Conservation (phyloP, 2,113 vertebrate species). For the Mola mola region DNA sequence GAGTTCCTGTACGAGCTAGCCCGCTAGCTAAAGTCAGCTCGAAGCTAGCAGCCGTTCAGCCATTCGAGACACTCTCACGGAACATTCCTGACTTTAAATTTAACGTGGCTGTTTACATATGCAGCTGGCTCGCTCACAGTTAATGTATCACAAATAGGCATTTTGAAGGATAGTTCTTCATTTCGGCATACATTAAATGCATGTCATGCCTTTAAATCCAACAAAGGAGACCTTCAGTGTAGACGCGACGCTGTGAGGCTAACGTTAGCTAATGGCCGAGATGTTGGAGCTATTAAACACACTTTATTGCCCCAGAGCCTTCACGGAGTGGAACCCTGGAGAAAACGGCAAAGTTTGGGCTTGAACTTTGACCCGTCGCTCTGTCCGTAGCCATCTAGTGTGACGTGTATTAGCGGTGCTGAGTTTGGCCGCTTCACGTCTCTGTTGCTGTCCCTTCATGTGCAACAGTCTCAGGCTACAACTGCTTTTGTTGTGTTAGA, state of each 20-base stretch:
- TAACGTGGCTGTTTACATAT: not conserved
- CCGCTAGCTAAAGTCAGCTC: constrained; percentile 26
- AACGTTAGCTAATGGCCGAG: too few relatives aligned
- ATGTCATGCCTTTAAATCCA: rapidly evolving
- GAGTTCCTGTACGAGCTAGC: not conserved
- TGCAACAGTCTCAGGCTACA: too few relatives aligned
- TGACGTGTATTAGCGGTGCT: constrained; percentile 44
- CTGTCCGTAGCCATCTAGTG: not conserved
- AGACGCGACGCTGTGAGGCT: too few relatives aligned
- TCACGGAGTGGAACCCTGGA: too few relatives aligned
- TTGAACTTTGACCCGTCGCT: not conserved
- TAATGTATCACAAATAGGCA: too few relatives aligned
- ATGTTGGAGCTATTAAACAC: too few relatives aligned
- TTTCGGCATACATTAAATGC: not conserved
- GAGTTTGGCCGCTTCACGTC: too few relatives aligned
- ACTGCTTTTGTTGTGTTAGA: too few relatives aligned
- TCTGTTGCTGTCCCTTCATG: too few relatives aligned
- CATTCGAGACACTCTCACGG: rapidly evolving
- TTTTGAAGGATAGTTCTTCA: rapidly evolving
- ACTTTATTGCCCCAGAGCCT: too few relatives aligned
- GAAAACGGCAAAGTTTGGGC: not conserved
- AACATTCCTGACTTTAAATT: not conserved
- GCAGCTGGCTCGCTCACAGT: too few relatives aligned
- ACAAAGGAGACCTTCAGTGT: too few relatives aligned
- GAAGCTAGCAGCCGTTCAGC: constrained; percentile 11